Base-by-base conservation (phyloP, 1,140 invertebrate genomes). In the Drosophila seguyi region DNA sequence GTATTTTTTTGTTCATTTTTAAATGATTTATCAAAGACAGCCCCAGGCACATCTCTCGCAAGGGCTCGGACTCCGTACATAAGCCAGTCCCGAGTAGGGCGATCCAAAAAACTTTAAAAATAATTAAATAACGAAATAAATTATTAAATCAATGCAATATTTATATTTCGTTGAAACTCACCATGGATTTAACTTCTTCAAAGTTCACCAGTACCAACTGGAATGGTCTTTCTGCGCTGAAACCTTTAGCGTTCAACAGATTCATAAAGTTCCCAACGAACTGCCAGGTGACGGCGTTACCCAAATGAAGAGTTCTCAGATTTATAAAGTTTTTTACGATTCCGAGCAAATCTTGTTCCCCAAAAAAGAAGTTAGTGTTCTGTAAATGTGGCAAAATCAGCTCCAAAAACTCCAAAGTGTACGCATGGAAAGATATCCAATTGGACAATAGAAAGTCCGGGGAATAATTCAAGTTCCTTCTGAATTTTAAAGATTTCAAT, bases 391-490 rank as follows among this genome's bases (percentile, higher is more conserved):
- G 6, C 3, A 48, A 60, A 3, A 3, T 2, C 11, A 50, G 11
- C 27, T 60, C 58, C 31, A 60, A 22, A 50, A 50, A 20, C 31
- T 50, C 58, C 16, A 60, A 22, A 5, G 44, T 34, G 8, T 14
- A 6, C 1, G 10, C 16, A 13, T 60, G 58, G 7, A 8, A 6
- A 0, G 44, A 50, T 22, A 60, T 36, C 58, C 58, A 60, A 27
- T n/a, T 7, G 2, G n/a, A 50, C 16, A 48, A 0, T 14, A 0
- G 29, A n/a, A 52, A 22, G 3, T 60, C 16, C 6, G 10, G 20
- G 5, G 4, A 10, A 59, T 25, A 36, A 18, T 50, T 34, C 0
- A 4, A 2, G 7, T 59, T 59, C 6, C 14, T 31, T n/a, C 18
- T 22, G 20, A 31, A 59, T 59, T 20, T 22, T 0, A 59, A 11